phyloP scores from a whole-genome alignment of 2,113 vertebrate species.

The Falco punctatus region DNA sequence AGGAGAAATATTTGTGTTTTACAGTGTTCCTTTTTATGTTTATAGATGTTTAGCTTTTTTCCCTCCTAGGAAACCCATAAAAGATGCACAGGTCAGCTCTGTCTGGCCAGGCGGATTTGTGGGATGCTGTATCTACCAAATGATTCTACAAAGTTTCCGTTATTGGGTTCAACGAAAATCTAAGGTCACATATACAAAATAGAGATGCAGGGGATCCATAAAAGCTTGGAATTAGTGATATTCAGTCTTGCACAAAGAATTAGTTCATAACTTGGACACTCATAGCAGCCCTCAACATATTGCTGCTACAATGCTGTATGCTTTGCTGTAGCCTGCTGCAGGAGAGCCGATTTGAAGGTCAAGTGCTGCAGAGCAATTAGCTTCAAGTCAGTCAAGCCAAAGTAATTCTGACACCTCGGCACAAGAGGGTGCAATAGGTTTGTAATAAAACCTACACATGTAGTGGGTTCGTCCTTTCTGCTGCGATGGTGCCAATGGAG shows the following conservation, averaged over 20 bases:
- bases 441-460: background rate
- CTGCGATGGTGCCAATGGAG: background rate
- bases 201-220: background rate
- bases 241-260: background rate
- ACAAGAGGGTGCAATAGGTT: conserved; percentile 65
- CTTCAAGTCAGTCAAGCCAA: background rate
- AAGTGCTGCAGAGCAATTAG: background rate
- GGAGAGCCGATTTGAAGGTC: conserved; percentile 31
- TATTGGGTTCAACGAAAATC: background rate
- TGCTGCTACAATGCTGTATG: rapidly evolving
- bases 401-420: conserved; percentile 22
- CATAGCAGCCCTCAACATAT: rapidly evolving
- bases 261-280: background rate
- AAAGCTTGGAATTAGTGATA: background rate
- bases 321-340: background rate
- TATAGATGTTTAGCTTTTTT: background rate
- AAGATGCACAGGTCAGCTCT: background rate
- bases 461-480: background rate
- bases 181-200: background rate
- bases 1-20: background rate
- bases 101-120: background rate
- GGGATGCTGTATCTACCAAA: background rate
- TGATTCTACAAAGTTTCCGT: background rate
- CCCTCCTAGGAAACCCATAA: background rate
- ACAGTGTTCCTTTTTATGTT: background rate